phyloP scores from a whole-genome alignment of 2,113 vertebrate species.

The Mormoops blainvillei region DNA sequence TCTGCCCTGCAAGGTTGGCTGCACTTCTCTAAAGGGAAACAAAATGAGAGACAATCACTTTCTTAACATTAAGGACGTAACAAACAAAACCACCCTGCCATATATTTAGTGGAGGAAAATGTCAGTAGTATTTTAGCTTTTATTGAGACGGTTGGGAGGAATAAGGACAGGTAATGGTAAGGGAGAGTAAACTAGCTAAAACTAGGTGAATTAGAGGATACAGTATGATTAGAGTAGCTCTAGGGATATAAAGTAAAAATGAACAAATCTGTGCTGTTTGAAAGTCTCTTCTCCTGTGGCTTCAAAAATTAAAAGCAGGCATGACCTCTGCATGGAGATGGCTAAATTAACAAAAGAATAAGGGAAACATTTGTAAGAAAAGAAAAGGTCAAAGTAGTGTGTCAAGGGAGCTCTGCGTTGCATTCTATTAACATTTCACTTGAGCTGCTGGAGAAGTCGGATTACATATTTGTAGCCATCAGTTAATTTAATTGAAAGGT shows the following conservation, averaged over 20 bases:
- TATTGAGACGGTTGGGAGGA: neutral
- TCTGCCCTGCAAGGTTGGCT: neutral
- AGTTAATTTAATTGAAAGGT: slow-evolving; percentile 63
- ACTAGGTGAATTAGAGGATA: slow-evolving; percentile 26
- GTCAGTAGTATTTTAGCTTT: neutral
- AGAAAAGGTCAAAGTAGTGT: slow-evolving; percentile 58
- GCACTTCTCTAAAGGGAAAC: neutral
- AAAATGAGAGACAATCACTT: neutral
- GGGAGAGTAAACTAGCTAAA: neutral
- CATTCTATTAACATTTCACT: slow-evolving; percentile 57
- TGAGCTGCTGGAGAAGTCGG: slow-evolving; percentile 30
- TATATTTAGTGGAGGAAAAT: slow-evolving; percentile 28
- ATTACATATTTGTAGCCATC: slow-evolving; percentile 61
- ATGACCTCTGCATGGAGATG: slow-evolving; percentile 22
- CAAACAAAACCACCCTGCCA: neutral
- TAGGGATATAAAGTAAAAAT: slow-evolving; percentile 32
- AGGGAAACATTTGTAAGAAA: slow-evolving; percentile 43
- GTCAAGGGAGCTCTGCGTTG: slow-evolving; percentile 36
- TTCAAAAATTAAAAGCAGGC: slow-evolving; percentile 58
- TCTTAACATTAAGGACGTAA: neutral
- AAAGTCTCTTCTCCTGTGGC: slow-evolving; percentile 39
- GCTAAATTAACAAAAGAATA: slow-evolving; percentile 56
- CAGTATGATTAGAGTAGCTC: neutral
- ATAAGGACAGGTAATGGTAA: neutral
- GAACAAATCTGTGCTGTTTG: slow-evolving; percentile 43